Evolutionary conservation across 2,113 vertebrate genomes (phyloP).

Genomic region (Tichodroma muraria): DNA sequence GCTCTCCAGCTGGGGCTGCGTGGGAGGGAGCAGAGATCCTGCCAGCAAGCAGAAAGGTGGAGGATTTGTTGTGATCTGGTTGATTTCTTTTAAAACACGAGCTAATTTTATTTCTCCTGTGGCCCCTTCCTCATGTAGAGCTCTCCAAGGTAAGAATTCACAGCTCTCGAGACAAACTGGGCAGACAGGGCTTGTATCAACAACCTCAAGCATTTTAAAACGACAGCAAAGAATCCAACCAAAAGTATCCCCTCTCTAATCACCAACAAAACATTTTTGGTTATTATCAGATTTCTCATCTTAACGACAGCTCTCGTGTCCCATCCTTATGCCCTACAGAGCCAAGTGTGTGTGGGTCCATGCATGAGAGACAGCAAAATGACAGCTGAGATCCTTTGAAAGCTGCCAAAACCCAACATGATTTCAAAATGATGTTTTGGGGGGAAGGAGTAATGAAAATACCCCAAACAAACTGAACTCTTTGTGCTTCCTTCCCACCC

Average conservation of each 20-base stretch:
- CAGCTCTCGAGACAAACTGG: neutral
- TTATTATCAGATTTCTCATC: neutral
- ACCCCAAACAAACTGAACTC: neutral
- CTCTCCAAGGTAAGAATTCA: neutral
- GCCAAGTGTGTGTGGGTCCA: neutral
- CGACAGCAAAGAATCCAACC: neutral
- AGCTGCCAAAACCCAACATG: neutral
- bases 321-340: neutral
- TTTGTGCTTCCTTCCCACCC: neutral
- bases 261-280: neutral
- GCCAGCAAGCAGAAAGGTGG: neutral
- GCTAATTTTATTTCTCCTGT: neutral
- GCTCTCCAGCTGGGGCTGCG: neutral
- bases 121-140: neutral
- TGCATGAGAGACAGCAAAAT: rapidly evolving
- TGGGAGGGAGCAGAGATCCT: neutral
- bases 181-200: neutral
- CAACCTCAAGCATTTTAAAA: neutral
- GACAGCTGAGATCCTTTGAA: neutral
- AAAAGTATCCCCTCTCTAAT: neutral
- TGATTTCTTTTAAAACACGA: neutral
- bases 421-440: rapidly evolving
- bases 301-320: rapidly evolving
- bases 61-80: neutral
- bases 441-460: neutral